Evolutionary conservation across 2,888 invertebrate genomes (phyloP), one percentile per base, ranked within the genome.

Genomic region (Heliconius ethilla): DNA sequence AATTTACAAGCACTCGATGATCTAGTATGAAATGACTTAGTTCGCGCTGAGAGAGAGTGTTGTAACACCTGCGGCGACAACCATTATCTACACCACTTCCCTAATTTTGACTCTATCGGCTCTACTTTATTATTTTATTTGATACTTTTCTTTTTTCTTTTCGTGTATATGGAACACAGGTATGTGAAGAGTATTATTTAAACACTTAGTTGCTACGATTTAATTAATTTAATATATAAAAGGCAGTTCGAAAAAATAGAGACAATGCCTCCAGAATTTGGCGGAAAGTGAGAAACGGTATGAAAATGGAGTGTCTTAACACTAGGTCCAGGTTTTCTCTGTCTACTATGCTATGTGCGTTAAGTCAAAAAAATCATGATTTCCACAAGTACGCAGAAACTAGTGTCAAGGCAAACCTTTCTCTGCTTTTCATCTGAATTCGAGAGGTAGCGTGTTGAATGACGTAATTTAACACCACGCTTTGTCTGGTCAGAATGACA

Each of bases 71-170:
- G 78, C 70, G 75, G 67, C 33, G 75, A 67, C 72, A 69, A 76
- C 13, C 62, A 76, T 78, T 78, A 78, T 76, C 73, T 67, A 63
- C 72, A 33, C 29, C 67, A 75, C 75, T 59, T 59, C 29, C 29
- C 74, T 63, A 29, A 25, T 29, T 70, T 70, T 65, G 65, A 65
- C 65, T 29, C 69, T 40, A 69, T 69, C 25, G 25, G 10, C 62
- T 62, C 25, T 62, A 25, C 5, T 45, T 45, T 15, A 45, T 25
- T 59, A 25, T 59, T 59, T 25, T 3, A 59, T n/a, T 59, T 25
- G 10, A n/a, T 62, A 11, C 25, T 40, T 6, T 40, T 4, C n/a
- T 13, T 3, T 45, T 45, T 5, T 45, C 40, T 15, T 45, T 45
- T 0, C 4, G 13, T 13, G 13, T 45, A 45, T 40, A 40, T 3